Evolutionary conservation across 35 echinoderm and acorn worm species (phyloP), one percentile per base, ranked within the genome.

Genomic region (Apostichopus californicus): DNA sequence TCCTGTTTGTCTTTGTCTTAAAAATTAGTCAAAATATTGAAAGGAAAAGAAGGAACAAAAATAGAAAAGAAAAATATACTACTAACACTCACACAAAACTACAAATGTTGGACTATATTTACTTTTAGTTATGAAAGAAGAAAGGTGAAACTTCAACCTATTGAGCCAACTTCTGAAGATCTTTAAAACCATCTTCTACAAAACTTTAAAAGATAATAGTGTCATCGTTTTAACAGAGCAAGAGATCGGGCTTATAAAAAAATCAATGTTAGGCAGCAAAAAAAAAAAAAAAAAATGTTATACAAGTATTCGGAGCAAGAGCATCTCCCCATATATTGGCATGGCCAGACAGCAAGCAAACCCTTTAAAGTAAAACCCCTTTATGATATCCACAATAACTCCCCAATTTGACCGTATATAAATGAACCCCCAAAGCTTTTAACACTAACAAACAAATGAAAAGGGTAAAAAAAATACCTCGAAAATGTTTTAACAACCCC

Each of bases 61-160:
- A 68, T 68, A 18, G 58, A 61, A 75, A 75, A 75, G 71, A 75
- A 75, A 73, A 75, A 22, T 75, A 75, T 75, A 75, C 55, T 21
- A 25, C 81, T 85, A 85, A 46, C 55, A 85, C 81, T 58, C 54
- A 85, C 81, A 85, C 71, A 85, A 83, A 60, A 85, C 81, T 85
- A 85, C 81, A 85, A 54, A 83, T 85, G 8, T 59, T 85, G 18
- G 13, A 85, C 81, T 85, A 85, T 55, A 85, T 85, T 57, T 61
- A 61, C 12, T 61, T 12, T 46, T 83, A 83, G 46, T 46, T 83
- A 83, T 83, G 80, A 83, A 83, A 83, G 80, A 46, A 46, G 34
- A 83, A 82, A 82, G 80, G 80, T 56, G 55, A 83, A 85, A 58
- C 55, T n/a, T 85, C 55, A 18, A 61, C 57, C 81, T 18, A 85